Base-by-base conservation (phyloP, 2,797 vertebrate species). In the Anas bahamensis region DNA sequence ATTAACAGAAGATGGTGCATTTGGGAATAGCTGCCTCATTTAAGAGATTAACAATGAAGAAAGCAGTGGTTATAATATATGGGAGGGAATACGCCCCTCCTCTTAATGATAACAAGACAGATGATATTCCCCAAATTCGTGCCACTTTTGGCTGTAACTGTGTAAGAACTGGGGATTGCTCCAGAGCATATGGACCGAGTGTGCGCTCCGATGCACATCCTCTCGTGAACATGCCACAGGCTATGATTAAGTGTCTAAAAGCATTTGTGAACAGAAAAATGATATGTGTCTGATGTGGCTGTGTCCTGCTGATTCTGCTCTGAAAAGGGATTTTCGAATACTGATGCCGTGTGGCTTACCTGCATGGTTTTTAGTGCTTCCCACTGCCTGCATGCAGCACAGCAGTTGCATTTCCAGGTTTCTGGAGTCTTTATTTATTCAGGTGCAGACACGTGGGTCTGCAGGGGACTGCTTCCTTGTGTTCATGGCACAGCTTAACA, bases 131-230 rank as follows among this genome's bases (percentile, higher is more conserved):
- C 35, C 7, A 83, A 88, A 93, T 81, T 89, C 88, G 33, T 72
- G 59, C 21, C 31, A 39, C 39, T 80, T 90, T 88, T 95, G 92
- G 88, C 78, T 85, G 50, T 53, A 65, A 74, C 44, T 70, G 71
- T 61, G 23, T 37, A 94, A 15, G 55, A 93, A 71, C 72, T 82
- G 78, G 74, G 78, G 83, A 77, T 76, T 87, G 86, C 83, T 88
- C 83, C 88, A 90, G 78, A 94, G 84, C 95, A 95, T 87, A 94
- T 72, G 89, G 94, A 69, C 78, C 24, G 53, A 69, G 78, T 4
- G 23, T 33, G 88, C 1, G 11, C 78, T 87, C 72, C 2, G 2
- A 65, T 65, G 72, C 88, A 65, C 72, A 74, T 42, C 81, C 57
- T 91, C 86, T 77, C 59, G 65, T 87, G 92, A 87, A 80, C 44